Conservation (phyloP, 2,888 invertebrate species). For the Athalia circularis region DNA sequence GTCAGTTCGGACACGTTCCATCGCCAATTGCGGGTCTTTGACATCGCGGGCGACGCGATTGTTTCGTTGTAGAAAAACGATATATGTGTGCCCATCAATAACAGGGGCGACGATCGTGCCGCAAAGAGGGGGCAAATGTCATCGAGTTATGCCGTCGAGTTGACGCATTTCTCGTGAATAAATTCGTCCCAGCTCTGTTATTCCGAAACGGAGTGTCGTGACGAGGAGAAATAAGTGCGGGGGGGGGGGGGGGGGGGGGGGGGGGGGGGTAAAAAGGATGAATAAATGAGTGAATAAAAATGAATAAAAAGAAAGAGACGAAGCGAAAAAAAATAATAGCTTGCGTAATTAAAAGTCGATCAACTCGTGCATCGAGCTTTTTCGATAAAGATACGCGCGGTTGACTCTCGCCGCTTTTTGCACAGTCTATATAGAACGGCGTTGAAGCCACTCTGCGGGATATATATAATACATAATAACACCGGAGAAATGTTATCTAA, state of each 20-base stretch:
- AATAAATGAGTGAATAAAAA: too few relatives aligned
- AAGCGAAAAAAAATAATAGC: conserved; percentile 52
- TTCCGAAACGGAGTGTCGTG: not conserved
- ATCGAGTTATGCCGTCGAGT: not conserved
- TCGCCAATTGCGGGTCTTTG: conserved; percentile 14
- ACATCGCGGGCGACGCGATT: not conserved
- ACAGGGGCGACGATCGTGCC: not conserved
- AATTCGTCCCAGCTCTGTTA: conserved; percentile 4
- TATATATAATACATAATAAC: conserved; percentile 48
- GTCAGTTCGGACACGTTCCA: not conserved
- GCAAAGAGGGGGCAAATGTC: not conserved
- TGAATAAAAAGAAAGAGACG: not conserved
- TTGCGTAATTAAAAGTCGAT: conserved; percentile 70
- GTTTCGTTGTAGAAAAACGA: not conserved
- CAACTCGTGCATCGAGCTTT: conserved; percentile 53
- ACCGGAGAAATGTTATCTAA: conserved; percentile 52
- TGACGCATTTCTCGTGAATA: not conserved
- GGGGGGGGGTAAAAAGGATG: too few relatives aligned
- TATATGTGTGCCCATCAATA: not conserved
- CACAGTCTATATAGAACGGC: not conserved
- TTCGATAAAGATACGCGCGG: conserved; percentile 36
- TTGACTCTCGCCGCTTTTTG: conserved; percentile 5
- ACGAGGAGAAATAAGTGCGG: too few relatives aligned
- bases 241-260: too few relatives aligned
- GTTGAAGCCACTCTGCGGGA: conserved; percentile 36